Conservation (phyloP, 2,113 vertebrate genomes). For the Centropus unirufus region DNA sequence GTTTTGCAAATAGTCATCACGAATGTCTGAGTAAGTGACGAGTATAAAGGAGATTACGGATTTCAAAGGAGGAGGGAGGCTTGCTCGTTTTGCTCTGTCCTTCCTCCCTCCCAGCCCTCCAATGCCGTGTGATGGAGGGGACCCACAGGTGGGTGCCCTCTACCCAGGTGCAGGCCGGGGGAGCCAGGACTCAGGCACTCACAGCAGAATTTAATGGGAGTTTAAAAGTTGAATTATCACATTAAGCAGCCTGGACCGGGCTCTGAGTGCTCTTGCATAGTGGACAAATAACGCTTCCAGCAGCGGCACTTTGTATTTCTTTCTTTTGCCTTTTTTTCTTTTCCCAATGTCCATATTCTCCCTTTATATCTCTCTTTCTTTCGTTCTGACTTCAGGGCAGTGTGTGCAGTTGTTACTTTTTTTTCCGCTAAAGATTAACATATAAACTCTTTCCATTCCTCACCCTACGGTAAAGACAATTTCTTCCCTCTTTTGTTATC, state of each 20-base stretch:
- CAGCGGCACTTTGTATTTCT: neutral
- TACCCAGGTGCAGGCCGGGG: accelerated
- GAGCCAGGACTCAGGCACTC: neutral
- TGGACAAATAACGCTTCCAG: neutral
- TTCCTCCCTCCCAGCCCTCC: neutral
- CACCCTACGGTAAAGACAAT: neutral
- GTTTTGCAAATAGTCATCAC: neutral
- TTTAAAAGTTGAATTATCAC: neutral
- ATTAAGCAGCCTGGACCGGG: neutral
- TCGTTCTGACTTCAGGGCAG: neutral
- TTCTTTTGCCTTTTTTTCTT: neutral
- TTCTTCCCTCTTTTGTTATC: neutral
- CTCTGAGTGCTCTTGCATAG: neutral
- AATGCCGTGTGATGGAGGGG: accelerated
- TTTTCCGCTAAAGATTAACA: neutral
- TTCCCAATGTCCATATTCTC: neutral
- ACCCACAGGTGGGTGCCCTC: neutral
- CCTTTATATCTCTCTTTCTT: neutral
- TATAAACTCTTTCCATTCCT: neutral
- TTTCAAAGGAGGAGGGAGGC: accelerated
- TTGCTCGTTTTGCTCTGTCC: neutral
- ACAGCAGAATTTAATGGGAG: neutral
- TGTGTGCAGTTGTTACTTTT: neutral
- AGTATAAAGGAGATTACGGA: accelerated
- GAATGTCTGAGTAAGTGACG: neutral